phyloP scores from a whole-genome alignment of 92 coral and sea anemone species.

The Bergia sp. region DNA sequence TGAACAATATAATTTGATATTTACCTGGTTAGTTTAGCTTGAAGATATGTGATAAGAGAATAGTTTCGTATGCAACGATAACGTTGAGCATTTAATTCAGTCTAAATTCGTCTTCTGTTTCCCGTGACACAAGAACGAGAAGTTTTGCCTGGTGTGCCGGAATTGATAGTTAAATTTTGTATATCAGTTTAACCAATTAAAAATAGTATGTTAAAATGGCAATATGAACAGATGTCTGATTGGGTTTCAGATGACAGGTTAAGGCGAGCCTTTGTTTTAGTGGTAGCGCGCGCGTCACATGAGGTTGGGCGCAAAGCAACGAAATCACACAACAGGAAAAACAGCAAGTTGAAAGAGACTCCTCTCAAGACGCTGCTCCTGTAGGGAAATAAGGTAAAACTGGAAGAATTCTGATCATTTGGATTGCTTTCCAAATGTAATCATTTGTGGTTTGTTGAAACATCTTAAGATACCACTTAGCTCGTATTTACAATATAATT shows the following conservation, averaged over 20 bases:
- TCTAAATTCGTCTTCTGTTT: not conserved
- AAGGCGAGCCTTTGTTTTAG: slow-evolving; percentile 24
- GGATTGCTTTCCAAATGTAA: not conserved
- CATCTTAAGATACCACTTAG: slow-evolving; percentile 1
- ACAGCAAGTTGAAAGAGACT: not conserved
- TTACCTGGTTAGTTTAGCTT: not conserved
- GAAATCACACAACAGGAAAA: not conserved
- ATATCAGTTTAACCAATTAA: slow-evolving; percentile 23
- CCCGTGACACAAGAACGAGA: not conserved
- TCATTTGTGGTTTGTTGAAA: slow-evolving; percentile 16
- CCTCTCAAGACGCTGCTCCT: not conserved
- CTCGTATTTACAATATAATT: slow-evolving; percentile 14
- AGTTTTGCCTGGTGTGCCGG: not conserved
- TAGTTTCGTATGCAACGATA: not conserved
- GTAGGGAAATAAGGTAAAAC: slow-evolving; percentile 14
- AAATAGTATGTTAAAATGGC: not conserved
- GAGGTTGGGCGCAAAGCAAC: slow-evolving; percentile 3
- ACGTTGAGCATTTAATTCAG: not conserved
- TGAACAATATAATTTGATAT: not conserved
- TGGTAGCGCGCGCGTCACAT: not conserved
- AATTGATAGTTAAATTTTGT: slow-evolving; percentile 19
- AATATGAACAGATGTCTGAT: slow-evolving; percentile 11
- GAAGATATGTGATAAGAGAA: not conserved
- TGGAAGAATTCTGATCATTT: not conserved
- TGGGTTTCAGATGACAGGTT: slow-evolving; percentile 28